Conservation (phyloP, 2,888 invertebrate genomes). For the Acanthosoma haemorrhoidale region DNA sequence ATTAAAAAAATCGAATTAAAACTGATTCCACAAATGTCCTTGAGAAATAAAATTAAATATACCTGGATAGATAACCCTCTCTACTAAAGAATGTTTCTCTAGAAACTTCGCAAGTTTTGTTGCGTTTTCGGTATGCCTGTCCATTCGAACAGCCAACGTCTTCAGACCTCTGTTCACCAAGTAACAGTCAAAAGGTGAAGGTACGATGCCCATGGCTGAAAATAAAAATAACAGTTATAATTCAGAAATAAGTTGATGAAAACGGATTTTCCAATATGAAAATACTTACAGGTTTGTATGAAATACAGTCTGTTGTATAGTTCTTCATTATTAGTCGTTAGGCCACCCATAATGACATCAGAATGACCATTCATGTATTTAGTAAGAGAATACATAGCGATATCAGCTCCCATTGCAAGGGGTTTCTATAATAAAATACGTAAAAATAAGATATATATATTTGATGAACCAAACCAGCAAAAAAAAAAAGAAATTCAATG, state of each 20-base stretch:
- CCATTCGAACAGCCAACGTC: slow-evolving; percentile 87
- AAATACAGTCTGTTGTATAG: slow-evolving; percentile 69
- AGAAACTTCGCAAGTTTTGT: slow-evolving; percentile 74
- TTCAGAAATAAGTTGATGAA: too few relatives aligned
- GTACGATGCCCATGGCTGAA: slow-evolving; percentile 82
- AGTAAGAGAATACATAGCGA: slow-evolving; percentile 85
- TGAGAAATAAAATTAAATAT: neutral
- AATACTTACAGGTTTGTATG: slow-evolving; percentile 72
- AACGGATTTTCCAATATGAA: neutral
- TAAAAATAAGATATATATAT: neutral
- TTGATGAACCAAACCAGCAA: neutral
- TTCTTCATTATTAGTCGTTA: slow-evolving; percentile 65
- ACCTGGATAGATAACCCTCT: slow-evolving; percentile 79
- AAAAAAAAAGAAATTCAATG: neutral
- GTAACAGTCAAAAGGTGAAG: slow-evolving; percentile 94
- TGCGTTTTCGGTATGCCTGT: slow-evolving; percentile 75
- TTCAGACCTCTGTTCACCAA: slow-evolving; percentile 89
- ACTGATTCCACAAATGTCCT: too few relatives aligned
- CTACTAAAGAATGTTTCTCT: slow-evolving; percentile 70
- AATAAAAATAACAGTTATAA: too few relatives aligned
- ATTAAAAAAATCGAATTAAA: too few relatives aligned
- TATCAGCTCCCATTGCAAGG: slow-evolving; percentile 82
- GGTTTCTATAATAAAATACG: slow-evolving; percentile 59
- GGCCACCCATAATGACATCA: slow-evolving; percentile 93
- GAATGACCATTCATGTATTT: slow-evolving; percentile 99